These are phyloP conservation scores for Typhlichthys eigenmanni DNA, from an alignment of 2,797 vertebrate species.

Conservation along the genomic window DNA sequence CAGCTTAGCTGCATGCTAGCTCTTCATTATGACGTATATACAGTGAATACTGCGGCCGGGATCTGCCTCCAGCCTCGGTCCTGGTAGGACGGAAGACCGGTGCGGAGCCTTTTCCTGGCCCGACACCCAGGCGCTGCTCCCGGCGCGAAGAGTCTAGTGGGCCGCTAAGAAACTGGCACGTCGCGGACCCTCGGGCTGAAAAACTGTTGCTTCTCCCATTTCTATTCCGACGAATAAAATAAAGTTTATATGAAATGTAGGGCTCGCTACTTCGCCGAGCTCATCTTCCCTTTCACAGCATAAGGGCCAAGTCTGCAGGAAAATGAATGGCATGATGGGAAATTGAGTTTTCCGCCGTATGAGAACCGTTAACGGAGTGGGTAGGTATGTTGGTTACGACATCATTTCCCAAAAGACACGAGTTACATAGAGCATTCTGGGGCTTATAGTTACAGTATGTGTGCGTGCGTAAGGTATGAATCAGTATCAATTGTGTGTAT, in stretches of 20 bases:
- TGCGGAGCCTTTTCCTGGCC: slow-evolving; percentile 1
- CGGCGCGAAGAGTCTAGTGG: no score
- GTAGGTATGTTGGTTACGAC: slow-evolving; percentile 22
- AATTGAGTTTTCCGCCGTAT: slow-evolving; percentile 35
- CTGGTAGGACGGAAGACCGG: slow-evolving; percentile 11
- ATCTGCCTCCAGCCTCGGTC: not conserved
- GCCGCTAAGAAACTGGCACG: no score
- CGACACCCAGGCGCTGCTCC: no score
- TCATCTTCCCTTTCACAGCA: slow-evolving; percentile 71
- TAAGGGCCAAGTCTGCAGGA: slow-evolving; percentile 69
- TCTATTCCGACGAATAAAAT: not conserved
- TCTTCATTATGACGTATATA: no score
- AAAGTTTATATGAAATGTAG: not conserved
- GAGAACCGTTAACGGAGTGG: not conserved
- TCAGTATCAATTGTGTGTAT: no score
- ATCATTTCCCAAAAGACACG: slow-evolving; percentile 53
- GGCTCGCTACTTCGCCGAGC: slow-evolving; percentile 4
- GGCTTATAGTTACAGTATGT: not conserved
- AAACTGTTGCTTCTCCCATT: not conserved
- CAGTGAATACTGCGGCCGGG: slow-evolving; percentile 1
- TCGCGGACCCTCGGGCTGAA: no score
- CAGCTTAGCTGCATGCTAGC: not conserved
- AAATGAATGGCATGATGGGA: slow-evolving; percentile 58
- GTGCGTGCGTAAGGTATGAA: no score
- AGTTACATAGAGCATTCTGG: not conserved